Conservation (phyloP, 2,888 invertebrate species). For the Macrosiphum euphorbiae region DNA sequence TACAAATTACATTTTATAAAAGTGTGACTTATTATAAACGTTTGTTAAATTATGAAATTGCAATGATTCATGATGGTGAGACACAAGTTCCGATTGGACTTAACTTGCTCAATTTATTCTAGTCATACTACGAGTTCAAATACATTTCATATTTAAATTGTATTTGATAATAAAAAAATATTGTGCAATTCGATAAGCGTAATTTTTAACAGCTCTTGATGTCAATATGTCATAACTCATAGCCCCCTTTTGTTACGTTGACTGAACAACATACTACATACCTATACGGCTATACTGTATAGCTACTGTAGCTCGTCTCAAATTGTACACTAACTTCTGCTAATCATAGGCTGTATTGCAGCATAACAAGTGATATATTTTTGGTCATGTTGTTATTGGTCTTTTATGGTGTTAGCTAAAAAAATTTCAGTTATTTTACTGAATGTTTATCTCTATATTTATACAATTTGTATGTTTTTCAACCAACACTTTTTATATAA, state of each 20-base stretch:
- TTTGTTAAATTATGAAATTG: background rate
- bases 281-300: no score
- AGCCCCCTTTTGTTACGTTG: no score
- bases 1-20: background rate
- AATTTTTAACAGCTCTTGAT: background rate
- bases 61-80: background rate
- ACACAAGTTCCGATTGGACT: background rate
- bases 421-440: background rate
- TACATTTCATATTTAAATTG: background rate
- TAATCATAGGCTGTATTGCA: background rate
- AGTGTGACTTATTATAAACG: background rate
- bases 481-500: background rate
- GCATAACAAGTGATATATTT: background rate
- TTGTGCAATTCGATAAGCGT: background rate
- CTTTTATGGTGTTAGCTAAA: background rate
- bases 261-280: no score
- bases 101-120: background rate
- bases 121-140: background rate
- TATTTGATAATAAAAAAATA: background rate
- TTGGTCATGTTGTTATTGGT: background rate
- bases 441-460: background rate
- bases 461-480: no score
- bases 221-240: background rate
- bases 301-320: no score
- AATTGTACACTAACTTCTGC: no score